Evolutionary conservation across 1,140 invertebrate genomes (phyloP), one percentile per base, ranked within the genome.

Genomic region (Drosophila ercepeae): DNA sequence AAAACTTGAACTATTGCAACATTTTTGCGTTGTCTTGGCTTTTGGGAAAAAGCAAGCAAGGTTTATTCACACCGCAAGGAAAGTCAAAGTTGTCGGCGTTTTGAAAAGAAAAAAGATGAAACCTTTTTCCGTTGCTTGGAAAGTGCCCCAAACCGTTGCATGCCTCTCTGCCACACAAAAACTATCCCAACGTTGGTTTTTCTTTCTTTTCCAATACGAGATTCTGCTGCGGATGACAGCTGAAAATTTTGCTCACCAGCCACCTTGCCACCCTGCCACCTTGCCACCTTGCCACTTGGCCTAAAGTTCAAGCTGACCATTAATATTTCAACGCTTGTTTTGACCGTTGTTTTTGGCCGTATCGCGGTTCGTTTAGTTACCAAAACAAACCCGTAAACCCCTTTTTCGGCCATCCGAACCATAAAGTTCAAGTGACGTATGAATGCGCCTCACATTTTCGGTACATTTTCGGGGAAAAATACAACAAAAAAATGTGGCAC

Each of bases 1-100:
- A 76, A 81, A 88, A 86, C 72, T 84, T 88, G 76, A 84, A 84
- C 81, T 84, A 84, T 84, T 84, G 81, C 81, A 84, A 60, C 81
- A 84, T 81, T 83, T 83, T 54, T 65, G 45, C 57, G 71, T 44
- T 74, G 54, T 54, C 57, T 71, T 74, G 52, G 60, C 25, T 54
- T 73, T 48, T 46, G 13, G 39, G 29, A 55, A n/a, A n/a, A n/a
- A n/a, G n/a, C n/a, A n/a, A 53, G 41, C 73, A 84, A 79, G 83
- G 79, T 84, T 86, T 86, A 79, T 84, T 86, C 79, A 84, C 79
- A 79, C 83, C 75, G 59, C 76, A 60, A 60, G 65, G 67, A 69
- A 76, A 84, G 77, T 64, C 76, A 74, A 73, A 74, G 71, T 74
- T 44, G 69, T 44, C 39, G 45, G 76, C 61, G 67, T 68, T 68